Conservation (phyloP, 2,797 vertebrate species). For the Echiichthys vipera region DNA sequence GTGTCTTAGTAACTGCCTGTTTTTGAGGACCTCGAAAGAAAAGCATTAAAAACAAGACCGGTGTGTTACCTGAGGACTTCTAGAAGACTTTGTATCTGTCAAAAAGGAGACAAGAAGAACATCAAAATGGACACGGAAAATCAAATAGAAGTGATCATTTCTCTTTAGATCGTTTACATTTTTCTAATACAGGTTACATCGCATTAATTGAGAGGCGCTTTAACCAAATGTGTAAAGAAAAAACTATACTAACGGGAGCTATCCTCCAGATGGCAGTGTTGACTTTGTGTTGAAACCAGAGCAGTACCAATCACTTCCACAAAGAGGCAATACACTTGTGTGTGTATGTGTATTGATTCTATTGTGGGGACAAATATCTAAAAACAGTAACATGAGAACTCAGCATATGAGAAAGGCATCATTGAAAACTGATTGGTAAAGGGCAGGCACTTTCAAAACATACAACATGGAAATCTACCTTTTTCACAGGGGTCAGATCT, state of each 20-base stretch:
- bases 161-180: background rate
- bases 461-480: no score
- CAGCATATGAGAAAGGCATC: no score
- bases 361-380: background rate
- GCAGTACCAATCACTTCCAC: background rate
- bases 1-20: background rate
- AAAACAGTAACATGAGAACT: background rate
- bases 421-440: no score
- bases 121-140: background rate
- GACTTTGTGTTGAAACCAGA: slow-evolving; percentile 16
- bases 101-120: slow-evolving; percentile 50
- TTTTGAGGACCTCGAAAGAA: background rate
- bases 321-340: background rate
- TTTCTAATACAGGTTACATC: background rate
- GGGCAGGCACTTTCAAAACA: no score
- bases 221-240: background rate
- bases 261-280: slow-evolving; percentile 79
- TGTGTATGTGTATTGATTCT: slow-evolving; percentile 5
- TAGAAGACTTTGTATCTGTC: slow-evolving; percentile 87
- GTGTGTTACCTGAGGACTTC: slow-evolving; percentile 90
- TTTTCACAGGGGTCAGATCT: no score
- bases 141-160: background rate
- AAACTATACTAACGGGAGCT: background rate
- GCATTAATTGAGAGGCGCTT: background rate
- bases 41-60: background rate